These are phyloP conservation scores for Hippasteria phrygiana DNA, from an alignment of 53 echinoderm and acorn worm species.

Conservation along the genomic window DNA sequence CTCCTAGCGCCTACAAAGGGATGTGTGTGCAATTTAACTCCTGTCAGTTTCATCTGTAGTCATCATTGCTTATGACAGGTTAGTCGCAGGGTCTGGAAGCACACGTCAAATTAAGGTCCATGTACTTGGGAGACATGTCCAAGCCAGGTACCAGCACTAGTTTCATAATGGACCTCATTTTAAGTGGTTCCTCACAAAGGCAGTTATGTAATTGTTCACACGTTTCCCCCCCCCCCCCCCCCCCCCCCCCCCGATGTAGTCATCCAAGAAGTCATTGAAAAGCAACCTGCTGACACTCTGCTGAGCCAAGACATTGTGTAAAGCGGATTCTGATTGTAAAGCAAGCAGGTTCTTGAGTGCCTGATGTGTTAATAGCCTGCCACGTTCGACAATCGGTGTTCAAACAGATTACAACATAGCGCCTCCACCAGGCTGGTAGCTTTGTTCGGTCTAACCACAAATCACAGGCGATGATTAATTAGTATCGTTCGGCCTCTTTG, in stretches of 20 bases:
- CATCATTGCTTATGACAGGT: background rate
- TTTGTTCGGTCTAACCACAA: background rate
- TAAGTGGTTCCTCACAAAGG: too few relatives aligned
- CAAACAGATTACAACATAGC: conserved; percentile 37
- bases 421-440: background rate
- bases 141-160: too few relatives aligned
- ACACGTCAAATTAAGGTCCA: background rate
- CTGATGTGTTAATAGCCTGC: background rate
- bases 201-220: too few relatives aligned
- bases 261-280: too few relatives aligned
- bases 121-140: background rate
- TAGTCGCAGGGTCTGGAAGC: background rate
- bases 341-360: too few relatives aligned
- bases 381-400: background rate
- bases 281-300: too few relatives aligned
- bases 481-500: background rate
- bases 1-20: background rate
- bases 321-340: background rate
- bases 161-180: too few relatives aligned
- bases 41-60: background rate
- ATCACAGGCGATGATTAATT: background rate
- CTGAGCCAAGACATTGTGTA: too few relatives aligned
- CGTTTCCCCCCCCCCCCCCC: too few relatives aligned
- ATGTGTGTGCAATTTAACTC: background rate
- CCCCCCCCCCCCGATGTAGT: too few relatives aligned